Percentiles rank a stretch among this genome's conserved stretches.
These are phyloP conservation scores for Sussaba pulchella DNA, from an alignment of 2,888 invertebrate genomes.

Conservation along the genomic window DNA sequence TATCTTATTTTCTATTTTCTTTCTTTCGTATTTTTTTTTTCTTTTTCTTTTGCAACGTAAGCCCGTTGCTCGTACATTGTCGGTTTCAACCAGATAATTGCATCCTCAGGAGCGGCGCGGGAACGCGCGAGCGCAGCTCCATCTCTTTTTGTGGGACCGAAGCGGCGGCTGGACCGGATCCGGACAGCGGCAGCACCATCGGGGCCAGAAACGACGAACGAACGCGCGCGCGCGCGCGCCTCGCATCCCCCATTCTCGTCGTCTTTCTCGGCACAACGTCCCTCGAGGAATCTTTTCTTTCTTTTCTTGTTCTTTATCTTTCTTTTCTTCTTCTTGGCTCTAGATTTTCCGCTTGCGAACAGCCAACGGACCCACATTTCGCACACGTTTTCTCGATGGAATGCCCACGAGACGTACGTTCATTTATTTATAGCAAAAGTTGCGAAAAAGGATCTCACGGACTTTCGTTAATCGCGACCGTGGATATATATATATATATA, in stretches of 20 bases:
- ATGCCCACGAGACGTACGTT: constrained; percentile 12
- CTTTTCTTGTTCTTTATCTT: too few species aligned
- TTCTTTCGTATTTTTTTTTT: too few species aligned
- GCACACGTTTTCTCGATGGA: constrained; percentile 21
- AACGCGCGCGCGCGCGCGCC: too few species aligned
- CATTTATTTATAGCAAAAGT: not conserved
- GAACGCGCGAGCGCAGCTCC: constrained; percentile 38
- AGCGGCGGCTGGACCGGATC: constrained; percentile 17
- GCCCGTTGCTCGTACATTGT: constrained; percentile 50
- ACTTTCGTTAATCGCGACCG: not conserved
- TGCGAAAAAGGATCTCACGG: constrained; percentile 14
- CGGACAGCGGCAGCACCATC: constrained; percentile 6
- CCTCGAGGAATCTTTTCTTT: constrained; percentile 28
- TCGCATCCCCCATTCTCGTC: not conserved
- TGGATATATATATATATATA: too few species aligned
- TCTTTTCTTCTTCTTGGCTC: constrained; percentile 13
- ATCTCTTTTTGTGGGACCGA: constrained; percentile 39
- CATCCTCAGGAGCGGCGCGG: constrained; percentile 55
- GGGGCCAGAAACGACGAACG: constrained; percentile 8
- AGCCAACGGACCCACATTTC: constrained; percentile 15
- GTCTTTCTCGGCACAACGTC: constrained; percentile 3
- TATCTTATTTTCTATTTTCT: too few species aligned
- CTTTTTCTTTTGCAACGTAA: constrained; percentile 41
- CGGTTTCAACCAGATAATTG: constrained; percentile 61
- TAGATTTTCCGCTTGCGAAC: constrained; percentile 16